Percentiles rank a stretch among this genome's conserved stretches.
Conservation (phyloP, 2,888 invertebrate species). For the Oscheius sp. region DNA sequence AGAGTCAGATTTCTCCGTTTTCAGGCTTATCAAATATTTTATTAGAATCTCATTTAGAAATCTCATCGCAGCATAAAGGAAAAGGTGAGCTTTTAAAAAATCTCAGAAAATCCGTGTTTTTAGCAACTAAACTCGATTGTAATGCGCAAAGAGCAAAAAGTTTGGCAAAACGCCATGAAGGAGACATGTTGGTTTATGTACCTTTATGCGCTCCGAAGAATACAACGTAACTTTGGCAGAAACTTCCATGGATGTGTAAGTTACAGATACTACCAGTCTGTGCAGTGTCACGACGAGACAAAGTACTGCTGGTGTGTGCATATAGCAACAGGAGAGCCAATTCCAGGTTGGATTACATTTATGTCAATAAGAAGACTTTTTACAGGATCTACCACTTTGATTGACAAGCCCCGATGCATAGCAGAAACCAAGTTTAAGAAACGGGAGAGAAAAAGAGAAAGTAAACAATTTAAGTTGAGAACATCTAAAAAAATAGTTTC, state of each 20-base stretch:
- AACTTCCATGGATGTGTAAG: not conserved
- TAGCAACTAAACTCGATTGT: conserved; percentile 46
- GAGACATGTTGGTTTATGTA: conserved; percentile 44
- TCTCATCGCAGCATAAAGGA: conserved; percentile 26
- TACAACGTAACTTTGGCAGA: conserved; percentile 37
- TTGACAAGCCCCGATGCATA: conserved; percentile 47
- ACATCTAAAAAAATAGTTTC: not conserved
- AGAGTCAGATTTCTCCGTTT: not conserved
- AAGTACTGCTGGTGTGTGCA: conserved; percentile 91
- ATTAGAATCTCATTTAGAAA: conserved; percentile 21
- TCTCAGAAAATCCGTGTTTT: not conserved
- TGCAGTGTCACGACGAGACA: conserved; percentile 82
- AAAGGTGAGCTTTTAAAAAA: conserved; percentile 4
- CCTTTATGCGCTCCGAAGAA: conserved; percentile 47
- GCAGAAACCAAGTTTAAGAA: conserved; percentile 27
- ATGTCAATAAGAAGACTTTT: not conserved
- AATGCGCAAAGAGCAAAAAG: conserved; percentile 49
- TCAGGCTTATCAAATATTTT: conserved; percentile 12
- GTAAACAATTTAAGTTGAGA: not conserved
- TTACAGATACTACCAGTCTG: conserved; percentile 84
- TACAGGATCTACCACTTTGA: conserved; percentile 41
- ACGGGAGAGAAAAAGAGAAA: conserved; percentile 31
- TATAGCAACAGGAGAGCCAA: conserved; percentile 87
- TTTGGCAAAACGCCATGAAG: conserved; percentile 36
- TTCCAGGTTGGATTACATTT: conserved; percentile 81